Base-by-base conservation (phyloP, 1,140 invertebrate genomes). In the Ips typographus region DNA sequence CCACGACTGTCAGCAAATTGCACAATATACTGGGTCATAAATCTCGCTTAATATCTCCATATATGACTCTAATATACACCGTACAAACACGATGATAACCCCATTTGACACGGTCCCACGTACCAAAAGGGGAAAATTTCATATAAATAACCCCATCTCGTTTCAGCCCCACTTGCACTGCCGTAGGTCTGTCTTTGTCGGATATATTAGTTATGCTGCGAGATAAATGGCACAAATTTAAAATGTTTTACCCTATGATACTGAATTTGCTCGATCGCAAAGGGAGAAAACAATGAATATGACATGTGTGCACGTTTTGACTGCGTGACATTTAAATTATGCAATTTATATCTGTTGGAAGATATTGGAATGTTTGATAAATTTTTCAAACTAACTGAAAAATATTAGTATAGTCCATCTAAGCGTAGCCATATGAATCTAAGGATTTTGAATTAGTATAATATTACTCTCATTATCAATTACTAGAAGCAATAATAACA, bases 201-300 rank as follows among this genome's bases (percentile, higher is more conserved):
- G 38, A 40, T 43, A 64, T 71, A 71, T 71, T 71, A 71, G 69
- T 61, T 65, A 65, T 49, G 62, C 53, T 52, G 63, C 63, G 65
- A 71, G 69, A 71, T 71, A 71, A 71, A 71, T 71, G 69, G 63
- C 39, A 37, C 63, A 71, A 71, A 71, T 71, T 71, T 71, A 71
- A 71, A 71, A 71, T 71, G 62, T 71, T 71, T 71, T 65, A 55
- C 62, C 69, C 69, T 65, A 62, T 61, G 69, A 71, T 61, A 49
- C 58, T 56, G 69, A 22, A 71, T 71, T 71, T 71, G 53, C 42
- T 71, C 63, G 60, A 56, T 40, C 60, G 65, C 65, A 61, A 52
- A 71, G 69, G 63, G 62, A 65, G 69, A 40, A 71, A 52, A 71
- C 63, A 65, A 71, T 71, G 64, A 38, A 47, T 43, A 51, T 71